These are phyloP conservation scores for Schizopygopsis pylzovi DNA, from an alignment of 2,797 vertebrate genomes.

Conservation along the genomic window DNA sequence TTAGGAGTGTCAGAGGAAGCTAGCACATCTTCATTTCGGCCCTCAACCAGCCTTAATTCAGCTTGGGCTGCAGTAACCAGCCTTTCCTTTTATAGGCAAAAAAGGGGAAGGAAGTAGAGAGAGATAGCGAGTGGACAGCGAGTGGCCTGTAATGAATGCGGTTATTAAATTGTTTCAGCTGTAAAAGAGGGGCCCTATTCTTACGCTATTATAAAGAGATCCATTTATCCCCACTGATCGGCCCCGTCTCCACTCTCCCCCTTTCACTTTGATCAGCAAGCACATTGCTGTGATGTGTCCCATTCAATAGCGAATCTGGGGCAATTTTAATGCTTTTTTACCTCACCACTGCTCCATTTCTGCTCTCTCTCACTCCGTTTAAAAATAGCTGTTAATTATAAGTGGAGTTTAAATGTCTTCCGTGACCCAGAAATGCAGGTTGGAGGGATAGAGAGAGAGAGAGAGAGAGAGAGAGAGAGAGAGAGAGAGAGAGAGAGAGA, in stretches of 20 bases:
- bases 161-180: constrained; percentile 99
- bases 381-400: constrained; percentile 99
- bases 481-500: constrained; percentile 65
- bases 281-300: constrained; percentile 99
- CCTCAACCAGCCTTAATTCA: constrained; percentile 76
- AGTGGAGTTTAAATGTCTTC: constrained; percentile 99
- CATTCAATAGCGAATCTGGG: constrained; percentile 99
- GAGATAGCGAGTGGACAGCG: constrained; percentile 80
- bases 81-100: constrained; percentile 54
- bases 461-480: constrained; percentile 21
- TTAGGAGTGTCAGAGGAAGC: constrained; percentile 91
- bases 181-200: constrained; percentile 94
- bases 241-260: constrained; percentile 90
- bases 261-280: constrained; percentile 99
- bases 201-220: constrained; percentile 99
- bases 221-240: constrained; percentile 99
- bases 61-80: constrained; percentile 67
- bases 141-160: constrained; percentile 96
- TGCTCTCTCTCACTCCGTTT: constrained; percentile 97
- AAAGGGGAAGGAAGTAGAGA: constrained; percentile 61
- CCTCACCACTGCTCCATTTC: constrained; percentile 99
- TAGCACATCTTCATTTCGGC: constrained; percentile 96
- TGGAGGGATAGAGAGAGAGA: constrained; percentile 65
- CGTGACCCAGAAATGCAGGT: constrained; percentile 99
- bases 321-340: constrained; percentile 99